Evolutionary conservation across 2,888 invertebrate genomes (phyloP).

Genomic region (Thereva unica): DNA sequence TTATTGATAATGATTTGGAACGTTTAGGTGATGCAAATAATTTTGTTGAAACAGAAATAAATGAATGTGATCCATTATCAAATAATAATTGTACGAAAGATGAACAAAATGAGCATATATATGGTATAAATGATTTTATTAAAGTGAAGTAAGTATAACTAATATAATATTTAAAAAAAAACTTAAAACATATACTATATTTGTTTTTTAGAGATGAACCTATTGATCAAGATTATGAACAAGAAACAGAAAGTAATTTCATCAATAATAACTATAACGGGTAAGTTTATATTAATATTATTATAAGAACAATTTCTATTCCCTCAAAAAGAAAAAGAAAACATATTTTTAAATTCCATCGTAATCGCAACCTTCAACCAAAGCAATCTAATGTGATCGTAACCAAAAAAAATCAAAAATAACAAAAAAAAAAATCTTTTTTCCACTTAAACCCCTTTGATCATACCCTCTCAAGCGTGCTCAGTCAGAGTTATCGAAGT

Average conservation of each 20-base stretch:
- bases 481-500: too few relatives aligned
- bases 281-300: conserved; percentile 19
- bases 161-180: neutral
- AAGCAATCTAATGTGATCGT: too few relatives aligned
- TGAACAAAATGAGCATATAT: conserved; percentile 21
- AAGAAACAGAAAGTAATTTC: conserved; percentile 18
- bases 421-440: too few relatives aligned
- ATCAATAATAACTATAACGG: conserved; percentile 36
- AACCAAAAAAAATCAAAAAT: too few relatives aligned
- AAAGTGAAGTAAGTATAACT: neutral
- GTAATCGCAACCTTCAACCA: too few relatives aligned
- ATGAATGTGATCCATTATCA: conserved; percentile 45
- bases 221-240: conserved; percentile 30
- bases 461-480: too few relatives aligned
- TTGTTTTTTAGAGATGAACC: conserved; percentile 36
- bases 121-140: conserved; percentile 2
- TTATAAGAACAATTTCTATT: neutral
- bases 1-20: conserved; percentile 30
- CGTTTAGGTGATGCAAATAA: conserved; percentile 50
- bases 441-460: too few relatives aligned
- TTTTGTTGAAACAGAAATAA: conserved; percentile 55
- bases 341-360: too few relatives aligned
- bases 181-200: neutral
- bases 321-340: neutral
- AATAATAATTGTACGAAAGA: conserved; percentile 31